Base-by-base conservation (phyloP, 2,113 vertebrate genomes). In the Crypturellus undulatus region DNA sequence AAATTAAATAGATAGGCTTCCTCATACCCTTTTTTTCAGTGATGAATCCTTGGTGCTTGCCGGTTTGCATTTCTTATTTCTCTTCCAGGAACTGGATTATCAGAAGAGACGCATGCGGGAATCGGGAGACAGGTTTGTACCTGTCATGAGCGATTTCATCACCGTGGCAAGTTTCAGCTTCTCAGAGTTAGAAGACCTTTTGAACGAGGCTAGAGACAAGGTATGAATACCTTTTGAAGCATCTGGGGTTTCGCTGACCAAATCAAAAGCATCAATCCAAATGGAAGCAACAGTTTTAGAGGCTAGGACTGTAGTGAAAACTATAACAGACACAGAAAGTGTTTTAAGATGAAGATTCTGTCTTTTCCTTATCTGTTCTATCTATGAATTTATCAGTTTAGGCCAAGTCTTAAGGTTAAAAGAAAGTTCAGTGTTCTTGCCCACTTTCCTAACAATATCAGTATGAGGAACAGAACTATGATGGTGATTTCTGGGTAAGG, bases 131-230 rank as follows among this genome's bases (percentile, higher is more conserved):
- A 99, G 98, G 92, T 99, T 99, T 42, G 98, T 99, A 92, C 98
- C 99, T 0, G 98, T 99, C 94, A 99, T 99, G 97, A 98, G 99
- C 0, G 99, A 99, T 98, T 99, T 99, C 98, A 99, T 99, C 98
- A 99, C 99, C 0, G 99, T 99, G 89, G 99, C 99, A 49, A 99
- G 99, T 93, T 99, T 99, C 97, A 99, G 99, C 96, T 99, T 99
- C 98, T 99, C 99, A 0, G 99, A 99, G 92, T 98, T 99, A 82
- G 99, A 99, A 92, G 99, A 99, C 81, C 99, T 99, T 93, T 98
- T 99, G 65, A 98, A 96, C 0, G 99, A 99, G 65, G 98, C 99
- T 95, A 99, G 98, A 97, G 98, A 99, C 93, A 99, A 99, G 99
- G 99, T 99, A 98, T 67, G 93, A 54, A 38, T 17, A 34, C 10